Evolutionary conservation across 1,140 invertebrate species (phyloP), one percentile per base, ranked within the genome.

Genomic region (Saccostrea glomerata): DNA sequence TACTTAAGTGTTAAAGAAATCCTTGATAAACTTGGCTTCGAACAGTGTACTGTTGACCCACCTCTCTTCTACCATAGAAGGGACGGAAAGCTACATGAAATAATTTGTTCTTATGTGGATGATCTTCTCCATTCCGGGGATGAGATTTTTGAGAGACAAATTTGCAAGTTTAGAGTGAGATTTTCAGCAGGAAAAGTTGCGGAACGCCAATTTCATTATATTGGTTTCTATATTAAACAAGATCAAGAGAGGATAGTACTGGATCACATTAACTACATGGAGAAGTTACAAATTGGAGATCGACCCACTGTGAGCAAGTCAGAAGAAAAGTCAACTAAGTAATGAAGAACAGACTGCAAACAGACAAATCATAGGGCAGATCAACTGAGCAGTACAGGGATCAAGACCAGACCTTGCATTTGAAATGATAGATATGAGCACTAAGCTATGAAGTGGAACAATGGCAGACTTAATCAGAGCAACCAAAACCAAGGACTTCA

Each of bases 171-270:
- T 47, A 30, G 88, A 17, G 7, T 85, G 40, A 86, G 90, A 82
- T 91, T 91, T 86, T 15, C 58, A 17, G 90, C 86, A 63, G 87
- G 87, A 84, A 91, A 89, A 83, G 23, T 90, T 30, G 87, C 90
- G 60, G 84, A 87, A 83, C n/a, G 30, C 60, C 20, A 88, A 25
- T 90, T 90, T 47, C 40, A 82, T 40, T 90, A 90, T 25, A 90
- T 90, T 63, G 85, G 85, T 12, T 90, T 90, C 40, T 11, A 73
- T 15, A 25, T 90, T 11, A 88, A 25, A 23, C 87, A 89, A 85
- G 54, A 77, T 82, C 15, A 25, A 36, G 73, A 90, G 70, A 83
- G 63, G 23, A 87, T 91, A 2, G 30, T 54, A 82, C 70, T 92
- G 5, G 87, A 92, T 60, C 84, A 90, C 73, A 84, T 84, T 20